Base-by-base conservation (phyloP, 2,888 invertebrate genomes). In the Agrotis exclamationis region DNA sequence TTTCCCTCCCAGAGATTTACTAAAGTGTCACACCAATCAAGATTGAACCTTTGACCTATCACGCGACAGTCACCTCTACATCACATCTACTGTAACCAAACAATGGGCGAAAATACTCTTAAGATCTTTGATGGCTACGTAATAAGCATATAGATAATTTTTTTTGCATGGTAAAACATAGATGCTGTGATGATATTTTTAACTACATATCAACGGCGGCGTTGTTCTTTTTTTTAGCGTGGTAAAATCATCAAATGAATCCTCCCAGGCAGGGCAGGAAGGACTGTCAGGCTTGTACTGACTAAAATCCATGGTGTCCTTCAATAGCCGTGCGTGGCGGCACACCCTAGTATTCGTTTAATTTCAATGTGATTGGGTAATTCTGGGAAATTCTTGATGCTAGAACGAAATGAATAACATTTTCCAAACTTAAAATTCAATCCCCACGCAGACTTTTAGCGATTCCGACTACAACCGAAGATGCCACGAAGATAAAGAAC, bases 21-120 rank as follows among this genome's bases (percentile, higher is more conserved):
- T 28, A 57, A 76, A 70, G 72, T 58, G 62, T 48, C 57, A 48
- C 74, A 63, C 39, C 65, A 44, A 77, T 63, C 28, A 63, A 53
- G 28, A 47, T 18, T 54, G 44, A 22, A 77, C 53, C 72, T 51
- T 20, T 73, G 66, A 78, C 78, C 79, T 59, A 80, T 82, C 82
- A 82, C 82, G 80, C 59, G 57, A 66, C 63, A 59, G 22, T 33
- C 54, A 39, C 13, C 14, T 28, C 33, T 20, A 39, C 18, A 45
- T 63, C 44, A 51, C 45, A 51, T 24, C 20, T 13, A 57, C 16
- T 20, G 22, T 39, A 45, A 68, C n/a, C 24, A 59, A 53, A 66
- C 66, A 67, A 76, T 64, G 22, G 51, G 13, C 18, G 47, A 74
- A 70, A 71, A 63, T 57, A 48, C 24, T 56, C 9, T 3, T 53